Base-by-base conservation (phyloP, 2,113 vertebrate species). In the Rhineura floridana region DNA sequence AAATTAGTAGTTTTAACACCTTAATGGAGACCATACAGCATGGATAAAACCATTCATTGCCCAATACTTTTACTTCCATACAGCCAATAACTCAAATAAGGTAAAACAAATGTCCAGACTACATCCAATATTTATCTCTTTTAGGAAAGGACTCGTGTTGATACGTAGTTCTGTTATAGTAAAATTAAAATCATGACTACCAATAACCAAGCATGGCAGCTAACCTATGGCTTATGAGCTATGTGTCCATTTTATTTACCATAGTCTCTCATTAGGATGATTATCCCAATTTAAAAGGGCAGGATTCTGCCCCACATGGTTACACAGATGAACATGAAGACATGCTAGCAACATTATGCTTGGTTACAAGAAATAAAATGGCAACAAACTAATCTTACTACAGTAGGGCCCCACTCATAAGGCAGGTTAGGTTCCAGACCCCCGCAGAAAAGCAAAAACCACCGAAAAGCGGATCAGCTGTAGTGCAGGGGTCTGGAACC, bases 181-280 rank as follows among this genome's bases (percentile, higher is more conserved):
- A 91, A 93, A 92, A 93, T 88, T 89, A 12, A 30, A n/a, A n/a
- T n/a, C 46, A 15, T 92, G 84, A 90, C 46, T 92, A 92, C 89
- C 89, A 89, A 87, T 87, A 80, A 2, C 25, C 21, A 12, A 11
- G 21, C 30, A 78, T 19, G 28, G 48, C 48, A 55, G 6, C 46
- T 33, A 59, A 87, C 13, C 15, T 70, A 70, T 15, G n/a, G 69
- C n/a, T 70, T 70, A 70, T 15, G 30, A 12, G 63, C 30, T 81
- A 62, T 15, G 55, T 62, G 52, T 59, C 9, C 42, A 21, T 83
- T 83, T 82, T 42, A 59, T 21, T 59, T 13, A 59, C 55, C 19
- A 59, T 78, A 69, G 90, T 11, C 55, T 33, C 78, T 77, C 10
- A 7, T 55, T 30, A 85, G 62, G 0, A 0, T 6, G 62, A 39